Percentiles rank a stretch among this genome's conserved stretches.
Conservation (phyloP, 2,797 vertebrate species). For the Pipistrellus nathusii region DNA sequence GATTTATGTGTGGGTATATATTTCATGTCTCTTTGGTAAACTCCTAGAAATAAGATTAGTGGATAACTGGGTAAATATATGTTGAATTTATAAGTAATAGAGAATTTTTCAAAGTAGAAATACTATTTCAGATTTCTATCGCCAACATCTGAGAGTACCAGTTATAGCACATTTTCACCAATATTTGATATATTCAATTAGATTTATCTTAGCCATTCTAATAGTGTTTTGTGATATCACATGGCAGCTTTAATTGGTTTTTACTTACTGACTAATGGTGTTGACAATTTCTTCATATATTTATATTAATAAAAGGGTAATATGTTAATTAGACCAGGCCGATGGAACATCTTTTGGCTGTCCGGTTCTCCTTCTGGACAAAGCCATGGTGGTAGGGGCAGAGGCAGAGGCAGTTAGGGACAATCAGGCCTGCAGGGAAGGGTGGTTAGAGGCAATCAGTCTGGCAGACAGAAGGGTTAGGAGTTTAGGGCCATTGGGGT, state of each 20-base stretch:
- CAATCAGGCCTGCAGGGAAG: too few relatives aligned
- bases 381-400: too few relatives aligned
- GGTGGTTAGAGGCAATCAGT: too few relatives aligned
- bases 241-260: not conserved
- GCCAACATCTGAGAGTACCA: not conserved
- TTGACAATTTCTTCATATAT: not conserved
- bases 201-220: not conserved
- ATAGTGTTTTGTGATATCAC: not conserved
- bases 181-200: not conserved
- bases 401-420: too few relatives aligned
- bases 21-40: not conserved
- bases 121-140: not conserved
- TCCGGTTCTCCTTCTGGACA: too few relatives aligned
- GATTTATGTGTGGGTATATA: not conserved
- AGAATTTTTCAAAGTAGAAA: not conserved
- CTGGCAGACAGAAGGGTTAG: too few relatives aligned
- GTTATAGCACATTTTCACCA: not conserved
- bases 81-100: not conserved
- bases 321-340: too few relatives aligned
- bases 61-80: not conserved
- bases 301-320: too few relatives aligned
- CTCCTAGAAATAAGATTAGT: not conserved
- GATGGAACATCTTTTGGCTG: fast-evolving
- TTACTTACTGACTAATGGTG: not conserved
- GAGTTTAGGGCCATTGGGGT: too few relatives aligned